Base-by-base conservation (phyloP, 2,888 invertebrate species). In the Rugalucina vietnamica region DNA sequence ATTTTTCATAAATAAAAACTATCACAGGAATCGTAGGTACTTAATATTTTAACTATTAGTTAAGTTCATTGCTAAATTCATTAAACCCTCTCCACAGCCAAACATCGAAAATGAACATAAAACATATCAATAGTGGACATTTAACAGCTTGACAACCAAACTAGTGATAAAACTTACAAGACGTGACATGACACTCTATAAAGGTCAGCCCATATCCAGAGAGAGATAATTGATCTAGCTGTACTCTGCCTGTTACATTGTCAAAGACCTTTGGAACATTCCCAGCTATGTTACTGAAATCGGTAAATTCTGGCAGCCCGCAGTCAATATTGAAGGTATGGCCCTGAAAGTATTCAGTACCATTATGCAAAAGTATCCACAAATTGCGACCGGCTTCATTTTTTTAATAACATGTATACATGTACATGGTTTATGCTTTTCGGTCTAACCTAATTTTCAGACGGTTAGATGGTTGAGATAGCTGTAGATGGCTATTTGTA, bases 291-390 rank as follows among this genome's bases (percentile, higher is more conserved):
- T 76, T 76, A 3, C 90, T 90, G 8, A 77, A 29, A 5, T 57
- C 27, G 1, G 65, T 49, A 21, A 27, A 39, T 0, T 54, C 50
- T 0, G 81, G 85, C 12, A 86, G 78, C 54, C 83, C 88, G 79
- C 89, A 89, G 10, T 78, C 77, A 0, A 82, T 83, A 12, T 76
- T 80, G 88, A 90, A 90, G 1, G 88, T 91, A 75, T 92, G 91
- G 36, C 88, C 91, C 92, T 92, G 43, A 12, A 65, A 65, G n/a
- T n/a, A n/a, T n/a, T n/a, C n/a, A n/a, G n/a, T n/a, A n/a, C n/a
- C n/a, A n/a, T n/a, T n/a, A n/a, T n/a, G n/a, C n/a, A n/a, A n/a
- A n/a, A n/a, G n/a, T n/a, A n/a, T n/a, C n/a, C n/a, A n/a, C n/a
- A n/a, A n/a, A n/a, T n/a, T n/a, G n/a, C n/a, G n/a, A n/a, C n/a